Evolutionary conservation across 2,113 vertebrate genomes (phyloP).

Genomic region (Irena cyanogastra): DNA sequence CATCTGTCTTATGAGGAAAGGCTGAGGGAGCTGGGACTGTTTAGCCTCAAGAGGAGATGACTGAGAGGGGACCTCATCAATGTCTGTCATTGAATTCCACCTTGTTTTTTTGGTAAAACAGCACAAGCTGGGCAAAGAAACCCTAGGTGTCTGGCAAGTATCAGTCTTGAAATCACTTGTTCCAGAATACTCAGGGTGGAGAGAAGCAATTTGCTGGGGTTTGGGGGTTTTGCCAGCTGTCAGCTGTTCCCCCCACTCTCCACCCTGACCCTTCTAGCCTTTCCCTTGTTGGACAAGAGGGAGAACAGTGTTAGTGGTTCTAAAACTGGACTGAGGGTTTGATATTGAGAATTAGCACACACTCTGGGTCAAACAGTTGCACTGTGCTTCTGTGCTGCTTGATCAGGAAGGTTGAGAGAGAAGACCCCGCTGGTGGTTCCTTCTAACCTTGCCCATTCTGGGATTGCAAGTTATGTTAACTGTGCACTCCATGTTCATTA

Average conservation of each 20-base stretch:
- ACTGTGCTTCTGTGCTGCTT: fast-evolving
- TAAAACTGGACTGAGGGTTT: not conserved
- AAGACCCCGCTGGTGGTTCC: not conserved
- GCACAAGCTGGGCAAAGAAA: not conserved
- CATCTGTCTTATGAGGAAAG: not conserved
- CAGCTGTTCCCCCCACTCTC: fast-evolving
- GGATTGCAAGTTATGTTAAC: fast-evolving
- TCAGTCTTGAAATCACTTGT: not conserved
- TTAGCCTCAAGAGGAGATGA: not conserved
- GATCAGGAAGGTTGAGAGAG: not conserved
- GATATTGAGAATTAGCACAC: not conserved
- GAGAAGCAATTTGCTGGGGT: not conserved
- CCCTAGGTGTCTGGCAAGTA: not conserved
- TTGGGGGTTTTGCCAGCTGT: not conserved
- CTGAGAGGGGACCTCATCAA: not conserved
- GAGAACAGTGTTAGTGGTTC: not conserved
- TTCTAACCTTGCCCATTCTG: not conserved
- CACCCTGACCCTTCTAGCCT: not conserved
- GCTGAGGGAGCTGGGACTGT: not conserved
- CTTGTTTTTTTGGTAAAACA: not conserved
- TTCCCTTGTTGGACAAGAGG: not conserved
- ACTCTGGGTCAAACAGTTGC: not conserved
- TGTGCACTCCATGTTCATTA: fast-evolving
- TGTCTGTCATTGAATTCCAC: not conserved
- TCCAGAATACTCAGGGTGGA: not conserved